phyloP scores from a whole-genome alignment of 2,888 invertebrate species.

The Augiades crinisus region DNA sequence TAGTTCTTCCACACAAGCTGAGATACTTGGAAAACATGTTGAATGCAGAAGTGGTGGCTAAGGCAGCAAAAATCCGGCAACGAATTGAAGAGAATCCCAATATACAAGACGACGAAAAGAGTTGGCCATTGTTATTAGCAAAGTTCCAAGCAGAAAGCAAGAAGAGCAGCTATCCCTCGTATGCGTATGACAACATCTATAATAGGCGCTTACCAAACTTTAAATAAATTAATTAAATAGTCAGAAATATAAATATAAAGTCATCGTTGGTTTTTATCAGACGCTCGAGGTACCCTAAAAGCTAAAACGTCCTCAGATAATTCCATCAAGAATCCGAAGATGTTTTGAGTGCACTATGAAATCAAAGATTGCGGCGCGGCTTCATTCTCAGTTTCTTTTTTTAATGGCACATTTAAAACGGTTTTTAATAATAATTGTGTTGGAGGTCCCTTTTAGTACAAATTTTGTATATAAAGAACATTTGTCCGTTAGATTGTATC shows the following conservation, averaged over 20 bases:
- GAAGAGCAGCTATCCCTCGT: constrained; percentile 33
- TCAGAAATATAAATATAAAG: background rate
- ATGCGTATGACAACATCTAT: constrained; percentile 43
- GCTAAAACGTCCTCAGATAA: constrained; percentile 7
- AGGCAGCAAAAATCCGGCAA: constrained; percentile 64
- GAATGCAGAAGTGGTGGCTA: constrained; percentile 68
- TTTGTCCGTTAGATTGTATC: no score
- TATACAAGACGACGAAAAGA: constrained; percentile 55
- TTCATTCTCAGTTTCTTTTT: background rate
- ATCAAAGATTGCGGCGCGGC: background rate
- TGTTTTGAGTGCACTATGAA: background rate
- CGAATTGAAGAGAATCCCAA: constrained; percentile 63
- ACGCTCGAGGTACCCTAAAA: background rate
- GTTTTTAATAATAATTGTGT: background rate
- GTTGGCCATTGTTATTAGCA: constrained; percentile 62
- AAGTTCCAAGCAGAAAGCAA: constrained; percentile 59
- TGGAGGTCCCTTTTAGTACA: no score
- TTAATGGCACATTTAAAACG: background rate
- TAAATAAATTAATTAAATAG: constrained; percentile 13
- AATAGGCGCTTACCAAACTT: constrained; percentile 47
- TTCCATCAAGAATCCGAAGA: background rate
- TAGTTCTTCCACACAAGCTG: constrained; percentile 66
- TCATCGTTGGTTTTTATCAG: no score
- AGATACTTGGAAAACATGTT: constrained; percentile 72
- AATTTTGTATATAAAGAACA: no score